These are phyloP conservation scores for Pogonus chalceus DNA, from an alignment of 1,140 invertebrate genomes.

Conservation along the genomic window DNA sequence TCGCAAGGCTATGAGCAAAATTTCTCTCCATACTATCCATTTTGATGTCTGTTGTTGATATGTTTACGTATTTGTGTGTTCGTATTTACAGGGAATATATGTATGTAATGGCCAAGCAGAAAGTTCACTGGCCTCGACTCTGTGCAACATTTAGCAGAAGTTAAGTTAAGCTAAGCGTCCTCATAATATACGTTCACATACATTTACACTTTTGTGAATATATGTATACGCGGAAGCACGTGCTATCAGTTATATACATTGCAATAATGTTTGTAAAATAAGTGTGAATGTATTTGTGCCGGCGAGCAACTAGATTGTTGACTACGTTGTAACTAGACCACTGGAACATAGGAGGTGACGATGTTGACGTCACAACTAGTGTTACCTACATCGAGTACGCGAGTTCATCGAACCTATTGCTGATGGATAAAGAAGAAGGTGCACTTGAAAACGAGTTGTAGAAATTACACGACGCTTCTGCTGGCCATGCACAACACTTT, in stretches of 20 bases:
- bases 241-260: not conserved
- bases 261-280: not conserved
- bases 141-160: slow-evolving; percentile 3
- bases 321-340: slow-evolving; percentile 16
- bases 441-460: slow-evolving; percentile 7
- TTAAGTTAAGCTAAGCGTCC: too few species aligned
- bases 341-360: slow-evolving; percentile 18
- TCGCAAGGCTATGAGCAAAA: too few species aligned
- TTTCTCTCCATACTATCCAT: not conserved
- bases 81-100: too few species aligned
- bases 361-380: slow-evolving; percentile 16
- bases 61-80: too few species aligned
- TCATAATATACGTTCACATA: too few species aligned
- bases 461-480: slow-evolving; percentile 2
- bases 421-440: not conserved
- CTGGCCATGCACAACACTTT: too few species aligned
- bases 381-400: slow-evolving; percentile 18
- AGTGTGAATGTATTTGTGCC: not conserved
- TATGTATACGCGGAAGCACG: not conserved
- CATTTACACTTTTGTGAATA: not conserved
- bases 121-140: not conserved
- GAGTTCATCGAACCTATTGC: slow-evolving; percentile 13
- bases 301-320: not conserved
- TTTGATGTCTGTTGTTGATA: not conserved
- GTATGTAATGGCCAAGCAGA: not conserved